Evolutionary conservation across 2,113 vertebrate species (phyloP).

Genomic region (Promerops cafer): DNA sequence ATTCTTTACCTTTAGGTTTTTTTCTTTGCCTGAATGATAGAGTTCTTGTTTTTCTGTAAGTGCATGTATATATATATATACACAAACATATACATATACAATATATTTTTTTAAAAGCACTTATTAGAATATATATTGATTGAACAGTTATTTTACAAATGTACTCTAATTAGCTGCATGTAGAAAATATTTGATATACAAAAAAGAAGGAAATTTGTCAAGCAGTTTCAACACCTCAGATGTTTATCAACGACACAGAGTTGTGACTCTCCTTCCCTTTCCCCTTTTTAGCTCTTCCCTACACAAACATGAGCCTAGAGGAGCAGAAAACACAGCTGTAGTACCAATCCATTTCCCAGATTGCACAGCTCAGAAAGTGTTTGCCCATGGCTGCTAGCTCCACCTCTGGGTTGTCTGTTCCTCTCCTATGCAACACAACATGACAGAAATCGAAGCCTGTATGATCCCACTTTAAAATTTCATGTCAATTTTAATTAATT

Average conservation of each 20-base stretch:
- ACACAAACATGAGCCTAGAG: neutral
- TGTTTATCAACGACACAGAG: neutral
- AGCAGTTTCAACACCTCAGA: neutral
- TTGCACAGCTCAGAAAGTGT: neutral
- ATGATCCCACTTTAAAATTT: neutral
- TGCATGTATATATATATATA: neutral
- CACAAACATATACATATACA: neutral
- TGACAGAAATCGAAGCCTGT: neutral
- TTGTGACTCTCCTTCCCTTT: neutral
- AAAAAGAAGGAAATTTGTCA: neutral
- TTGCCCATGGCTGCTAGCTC: neutral
- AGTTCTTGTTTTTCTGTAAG: neutral
- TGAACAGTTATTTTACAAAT: neutral
- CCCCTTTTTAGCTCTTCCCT: neutral
- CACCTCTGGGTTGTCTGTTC: neutral
- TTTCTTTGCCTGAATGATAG: neutral
- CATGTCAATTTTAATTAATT: neutral
- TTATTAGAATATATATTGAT: neutral
- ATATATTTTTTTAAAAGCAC: neutral
- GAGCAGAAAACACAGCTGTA: neutral
- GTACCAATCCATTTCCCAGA: rapidly evolving
- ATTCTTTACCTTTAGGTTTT: neutral
- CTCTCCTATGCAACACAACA: neutral
- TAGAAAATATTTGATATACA: neutral
- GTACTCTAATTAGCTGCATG: neutral